Conservation (phyloP, 2,113 vertebrate genomes). For the Myrmophylax atrothorax region DNA sequence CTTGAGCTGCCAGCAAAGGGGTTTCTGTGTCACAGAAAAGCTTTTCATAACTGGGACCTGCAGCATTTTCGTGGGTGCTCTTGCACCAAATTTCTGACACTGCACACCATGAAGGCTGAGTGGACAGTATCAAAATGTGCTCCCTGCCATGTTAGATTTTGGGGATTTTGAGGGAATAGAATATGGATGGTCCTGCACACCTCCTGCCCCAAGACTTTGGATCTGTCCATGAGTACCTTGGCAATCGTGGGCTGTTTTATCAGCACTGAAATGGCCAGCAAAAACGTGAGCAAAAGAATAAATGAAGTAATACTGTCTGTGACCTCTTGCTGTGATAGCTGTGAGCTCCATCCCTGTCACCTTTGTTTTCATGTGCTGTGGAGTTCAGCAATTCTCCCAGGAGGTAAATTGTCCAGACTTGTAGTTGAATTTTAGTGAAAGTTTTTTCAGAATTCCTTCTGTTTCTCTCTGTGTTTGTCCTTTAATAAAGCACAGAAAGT, state of each 20-base stretch:
- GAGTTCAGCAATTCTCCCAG: not conserved
- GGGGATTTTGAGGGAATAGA: not conserved
- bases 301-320: accelerated
- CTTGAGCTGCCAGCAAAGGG: not conserved
- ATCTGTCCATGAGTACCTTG: accelerated
- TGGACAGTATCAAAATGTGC: not conserved
- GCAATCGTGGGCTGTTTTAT: not conserved
- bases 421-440: not conserved
- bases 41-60: not conserved
- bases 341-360: not conserved
- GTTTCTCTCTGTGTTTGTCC: not conserved
- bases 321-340: not conserved
- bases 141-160: not conserved
- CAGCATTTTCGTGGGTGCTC: not conserved
- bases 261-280: accelerated
- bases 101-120: not conserved
- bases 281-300: not conserved
- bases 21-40: not conserved
- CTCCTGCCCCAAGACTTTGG: not conserved
- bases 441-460: not conserved
- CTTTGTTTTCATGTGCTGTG: not conserved
- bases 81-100: not conserved
- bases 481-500: not conserved
- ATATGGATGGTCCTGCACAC: not conserved
- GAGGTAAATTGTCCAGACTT: not conserved